These are phyloP conservation scores for Penaeus japonicus DNA, from an alignment of 1,140 invertebrate genomes.

Conservation along the genomic window DNA sequence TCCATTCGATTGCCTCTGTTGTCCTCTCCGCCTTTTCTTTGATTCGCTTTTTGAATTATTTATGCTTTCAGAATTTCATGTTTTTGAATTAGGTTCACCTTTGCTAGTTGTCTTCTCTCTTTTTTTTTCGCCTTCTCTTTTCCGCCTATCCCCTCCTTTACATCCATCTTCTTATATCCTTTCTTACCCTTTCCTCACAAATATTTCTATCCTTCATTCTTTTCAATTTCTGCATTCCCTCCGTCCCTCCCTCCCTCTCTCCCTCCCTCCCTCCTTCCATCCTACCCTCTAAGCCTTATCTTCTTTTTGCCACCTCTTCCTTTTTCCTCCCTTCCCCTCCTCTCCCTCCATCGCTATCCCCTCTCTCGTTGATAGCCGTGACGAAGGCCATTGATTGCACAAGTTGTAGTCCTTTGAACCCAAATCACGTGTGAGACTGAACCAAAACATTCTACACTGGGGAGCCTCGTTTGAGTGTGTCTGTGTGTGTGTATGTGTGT, in stretches of 20 bases:
- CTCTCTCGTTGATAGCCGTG: background rate
- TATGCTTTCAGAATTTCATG: background rate
- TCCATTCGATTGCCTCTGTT: no score
- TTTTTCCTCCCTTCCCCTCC: background rate
- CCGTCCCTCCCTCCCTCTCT: background rate
- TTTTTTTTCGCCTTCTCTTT: background rate
- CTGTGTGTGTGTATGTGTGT: no score
- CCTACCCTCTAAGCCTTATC: background rate
- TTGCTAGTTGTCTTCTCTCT: background rate
- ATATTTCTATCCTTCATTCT: background rate
- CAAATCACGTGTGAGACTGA: conserved; percentile 41
- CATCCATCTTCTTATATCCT: background rate
- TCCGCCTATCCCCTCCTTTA: no score
- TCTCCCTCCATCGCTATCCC: background rate
- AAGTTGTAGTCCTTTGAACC: conserved; percentile 25
- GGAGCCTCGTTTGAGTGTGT: no score
- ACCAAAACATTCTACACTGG: background rate
- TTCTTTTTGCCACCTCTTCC: background rate
- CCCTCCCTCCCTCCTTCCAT: background rate
- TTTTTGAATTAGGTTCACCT: no score
- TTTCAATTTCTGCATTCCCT: background rate
- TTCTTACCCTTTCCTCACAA: background rate
- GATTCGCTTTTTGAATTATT: no score
- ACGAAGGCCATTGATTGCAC: conserved; percentile 17
- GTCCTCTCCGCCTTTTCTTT: no score